Evolutionary conservation across 2,797 vertebrate species (phyloP), one percentile per base, ranked within the genome.

Genomic region (Labeo calbasu): DNA sequence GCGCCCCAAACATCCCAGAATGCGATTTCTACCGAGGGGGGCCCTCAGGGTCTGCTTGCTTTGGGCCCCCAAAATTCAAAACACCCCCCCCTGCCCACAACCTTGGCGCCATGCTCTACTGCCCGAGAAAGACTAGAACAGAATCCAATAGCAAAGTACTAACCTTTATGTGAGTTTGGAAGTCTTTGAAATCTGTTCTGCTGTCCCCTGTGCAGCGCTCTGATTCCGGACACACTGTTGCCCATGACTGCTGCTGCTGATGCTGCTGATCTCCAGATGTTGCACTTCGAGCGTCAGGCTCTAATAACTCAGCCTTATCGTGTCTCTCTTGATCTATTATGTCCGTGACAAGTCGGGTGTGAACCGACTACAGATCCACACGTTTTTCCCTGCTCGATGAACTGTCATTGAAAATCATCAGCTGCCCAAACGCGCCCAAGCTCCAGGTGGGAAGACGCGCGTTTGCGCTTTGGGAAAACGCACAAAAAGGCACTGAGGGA

Each of bases 121-220:
- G 25, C 28, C 15, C 32, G 14, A 32, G 6, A 69, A 23, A 65
- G 10, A 69, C 2, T 32, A 28, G 0, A 36, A 77, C 46, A 59
- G 9, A 40, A 63, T 17, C 61, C 14, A 65, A 10, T 15, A 65
- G 32, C 28, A 28, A 65, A 32, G 25, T 28, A 88, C 92, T 90
- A 87, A 93, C 92, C 93, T 92, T 94, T 94, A 11, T 89, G 86
- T 3, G 85, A 91, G 90, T 89, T 93, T 72, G 84, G 87, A 3
- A 94, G 92, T 86, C 92, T 89, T 36, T 92, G 91, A 69, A 94
- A 92, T 15, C 90, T 89, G 82, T 88, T 90, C 81, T 92, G 88
- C 28, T 86, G 92, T 87, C 91, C 92, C 85, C 89, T 91, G 3
- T 93, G 93, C 72, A 92, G 88, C 21, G 90, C 87, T 40, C 89